phyloP scores from a whole-genome alignment of 2,888 invertebrate species.

The Hirtodrosophila duncani region DNA sequence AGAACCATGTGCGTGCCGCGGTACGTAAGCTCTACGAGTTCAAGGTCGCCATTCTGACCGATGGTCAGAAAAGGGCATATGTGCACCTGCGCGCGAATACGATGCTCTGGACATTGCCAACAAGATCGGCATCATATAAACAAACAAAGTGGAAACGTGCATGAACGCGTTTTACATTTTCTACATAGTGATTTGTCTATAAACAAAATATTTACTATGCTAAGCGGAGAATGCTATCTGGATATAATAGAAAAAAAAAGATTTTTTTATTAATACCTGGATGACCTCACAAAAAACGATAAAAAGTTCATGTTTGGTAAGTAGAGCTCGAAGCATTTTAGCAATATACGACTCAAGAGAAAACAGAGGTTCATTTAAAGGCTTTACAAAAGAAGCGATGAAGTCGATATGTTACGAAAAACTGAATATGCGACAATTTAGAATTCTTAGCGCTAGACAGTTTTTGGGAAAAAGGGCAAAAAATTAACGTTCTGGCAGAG shows the following conservation, averaged over 20 bases:
- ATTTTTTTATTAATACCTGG: too few species aligned
- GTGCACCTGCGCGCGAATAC: slow-evolving; percentile 97
- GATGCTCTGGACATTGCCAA: slow-evolving; percentile 99
- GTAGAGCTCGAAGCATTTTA: too few species aligned
- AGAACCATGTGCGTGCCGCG: slow-evolving; percentile 97
- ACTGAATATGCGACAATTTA: too few species aligned
- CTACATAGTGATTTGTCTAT: slow-evolving; percentile 36
- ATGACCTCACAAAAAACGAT: too few species aligned
- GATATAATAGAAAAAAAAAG: slow-evolving; percentile 60
- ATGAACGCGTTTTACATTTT: slow-evolving; percentile 41
- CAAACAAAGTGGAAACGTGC: slow-evolving; percentile 41
- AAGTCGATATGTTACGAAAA: too few species aligned
- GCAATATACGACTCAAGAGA: too few species aligned
- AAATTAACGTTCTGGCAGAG: too few species aligned
- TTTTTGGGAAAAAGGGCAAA: too few species aligned
- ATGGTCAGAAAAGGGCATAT: slow-evolving; percentile 99
- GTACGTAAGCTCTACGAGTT: slow-evolving; percentile 99
- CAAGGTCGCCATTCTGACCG: slow-evolving; percentile 97
- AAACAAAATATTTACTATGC: slow-evolving; percentile 58
- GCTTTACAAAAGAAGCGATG: too few species aligned
- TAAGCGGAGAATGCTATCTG: slow-evolving; percentile 64
- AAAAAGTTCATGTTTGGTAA: too few species aligned
- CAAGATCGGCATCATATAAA: slow-evolving; percentile 98
- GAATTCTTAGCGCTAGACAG: too few species aligned
- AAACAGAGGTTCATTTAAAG: too few species aligned